Evolutionary conservation across 2,113 vertebrate genomes (phyloP).

Genomic region (Megaceryle torquata): DNA sequence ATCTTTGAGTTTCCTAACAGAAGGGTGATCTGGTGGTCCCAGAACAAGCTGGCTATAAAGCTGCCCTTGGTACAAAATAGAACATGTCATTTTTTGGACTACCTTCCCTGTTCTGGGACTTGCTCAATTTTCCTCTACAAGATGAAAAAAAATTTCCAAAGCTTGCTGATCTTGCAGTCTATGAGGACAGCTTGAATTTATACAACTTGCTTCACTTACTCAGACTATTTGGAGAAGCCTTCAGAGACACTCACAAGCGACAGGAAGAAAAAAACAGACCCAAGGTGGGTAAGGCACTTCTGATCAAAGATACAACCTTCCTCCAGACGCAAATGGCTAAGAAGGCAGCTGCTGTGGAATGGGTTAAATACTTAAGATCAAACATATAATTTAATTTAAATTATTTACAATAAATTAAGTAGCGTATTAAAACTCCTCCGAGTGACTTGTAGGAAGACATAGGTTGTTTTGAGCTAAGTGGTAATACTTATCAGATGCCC

Average conservation of each 20-base stretch:
- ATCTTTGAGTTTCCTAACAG: not conserved
- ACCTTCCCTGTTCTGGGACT: not conserved
- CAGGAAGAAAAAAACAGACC: not conserved
- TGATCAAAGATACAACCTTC: not conserved
- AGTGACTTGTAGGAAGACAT: not conserved
- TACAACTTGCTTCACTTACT: not conserved
- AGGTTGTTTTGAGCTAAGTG: not conserved
- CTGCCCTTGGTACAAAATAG: not conserved
- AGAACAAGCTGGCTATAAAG: not conserved
- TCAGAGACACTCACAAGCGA: not conserved
- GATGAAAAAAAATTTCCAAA: not conserved
- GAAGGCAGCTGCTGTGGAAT: not conserved
- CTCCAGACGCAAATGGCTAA: not conserved
- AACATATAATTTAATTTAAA: not conserved
- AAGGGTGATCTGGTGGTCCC: not conserved
- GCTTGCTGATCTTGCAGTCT: slow-evolving; percentile 25
- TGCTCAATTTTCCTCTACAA: not conserved
- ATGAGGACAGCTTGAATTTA: not conserved
- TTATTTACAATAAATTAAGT: not conserved
- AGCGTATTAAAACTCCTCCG: not conserved
- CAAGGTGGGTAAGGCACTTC: not conserved
- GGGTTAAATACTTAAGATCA: not conserved
- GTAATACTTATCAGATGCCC: not conserved
- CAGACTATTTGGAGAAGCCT: not conserved
- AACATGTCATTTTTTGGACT: not conserved